Base-by-base conservation (phyloP, 2,888 invertebrate genomes). In the Drosophila rellima region DNA sequence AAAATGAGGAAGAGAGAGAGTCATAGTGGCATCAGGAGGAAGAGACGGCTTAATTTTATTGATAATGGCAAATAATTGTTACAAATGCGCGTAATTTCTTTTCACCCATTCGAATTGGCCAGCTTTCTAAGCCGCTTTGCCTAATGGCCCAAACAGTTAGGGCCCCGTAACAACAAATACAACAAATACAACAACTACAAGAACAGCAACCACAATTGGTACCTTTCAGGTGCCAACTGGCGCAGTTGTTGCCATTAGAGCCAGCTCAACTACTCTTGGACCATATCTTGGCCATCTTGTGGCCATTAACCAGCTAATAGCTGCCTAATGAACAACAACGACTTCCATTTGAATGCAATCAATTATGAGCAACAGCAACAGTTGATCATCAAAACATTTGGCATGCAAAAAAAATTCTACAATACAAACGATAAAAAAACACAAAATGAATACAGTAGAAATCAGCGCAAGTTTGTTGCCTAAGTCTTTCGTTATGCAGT, bases 381-480 rank as follows among this genome's bases (percentile, higher is more conserved):
- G 47, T n/a, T 60, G 69, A 23, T 57, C 55, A 62, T 79, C 56
- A 74, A 48, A 73, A 61, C 57, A 73, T 63, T 79, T 60, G 51
- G 40, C 55, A 50, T 56, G 52, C 51, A 45, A 33, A 37, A 33
- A 37, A 20, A 33, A 35, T 20, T 31, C 17, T 11, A 11, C 45
- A 45, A n/a, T 35, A 31, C n/a, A n/a, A n/a, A n/a, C n/a, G n/a
- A n/a, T n/a, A 33, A 13, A n/a, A 35, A 39, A 23, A 52, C 26
- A 3, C 23, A 35, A 35, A 45, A 37, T 3, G 35, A 60, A 56
- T 51, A 31, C 35, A 26, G 51, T 33, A 44, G 47, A 70, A 80
- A 70, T 80, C 80, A 71, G 55, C 59, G 74, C 88, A 87, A 84
- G 89, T 87, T 89, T 80, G 82, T 89, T 89, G 82, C 80, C 74